phyloP scores from a whole-genome alignment of 1,140 invertebrate species.

The Cotesia typhae region DNA sequence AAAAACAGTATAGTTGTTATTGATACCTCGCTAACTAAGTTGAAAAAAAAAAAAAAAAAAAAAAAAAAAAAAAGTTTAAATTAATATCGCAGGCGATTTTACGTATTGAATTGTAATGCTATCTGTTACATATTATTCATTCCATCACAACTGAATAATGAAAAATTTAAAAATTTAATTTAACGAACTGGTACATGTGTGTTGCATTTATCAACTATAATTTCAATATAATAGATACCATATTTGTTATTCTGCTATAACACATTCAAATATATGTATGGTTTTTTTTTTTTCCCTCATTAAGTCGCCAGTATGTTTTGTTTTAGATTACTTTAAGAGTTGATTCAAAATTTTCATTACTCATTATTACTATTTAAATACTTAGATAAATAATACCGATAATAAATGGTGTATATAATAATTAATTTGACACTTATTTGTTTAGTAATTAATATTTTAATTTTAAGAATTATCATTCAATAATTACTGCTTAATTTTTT shows the following conservation, averaged over 20 bases:
- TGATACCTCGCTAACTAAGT: conserved; percentile 40
- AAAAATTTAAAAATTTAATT: neutral
- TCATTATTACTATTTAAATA: neutral
- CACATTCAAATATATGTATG: conserved; percentile 36
- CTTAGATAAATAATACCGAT: neutral
- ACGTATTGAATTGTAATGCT: conserved; percentile 51
- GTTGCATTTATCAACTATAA: conserved; percentile 47
- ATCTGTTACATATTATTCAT: conserved; percentile 51
- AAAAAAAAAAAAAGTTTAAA: conserved; percentile 44
- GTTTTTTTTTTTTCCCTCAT: too few species aligned
- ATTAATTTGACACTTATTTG: neutral
- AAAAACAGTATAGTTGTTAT: neutral
- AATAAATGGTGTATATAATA: conserved; percentile 16
- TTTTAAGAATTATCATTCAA: too few species aligned
- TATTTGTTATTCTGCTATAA: too few species aligned
- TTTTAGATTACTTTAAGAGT: neutral
- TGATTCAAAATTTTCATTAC: neutral
- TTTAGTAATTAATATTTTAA: neutral
- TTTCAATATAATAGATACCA: conserved; percentile 27
- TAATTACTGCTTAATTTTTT: neutral
- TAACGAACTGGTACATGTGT: conserved; percentile 32
- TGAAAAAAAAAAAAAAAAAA: conserved; percentile 43
- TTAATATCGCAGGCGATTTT: conserved; percentile 60
- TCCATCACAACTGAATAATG: conserved; percentile 45
- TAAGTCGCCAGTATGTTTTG: neutral